Evolutionary conservation across 2,797 vertebrate genomes (phyloP), one percentile per base, ranked within the genome.

Genomic region (Aulostomus chinensis): DNA sequence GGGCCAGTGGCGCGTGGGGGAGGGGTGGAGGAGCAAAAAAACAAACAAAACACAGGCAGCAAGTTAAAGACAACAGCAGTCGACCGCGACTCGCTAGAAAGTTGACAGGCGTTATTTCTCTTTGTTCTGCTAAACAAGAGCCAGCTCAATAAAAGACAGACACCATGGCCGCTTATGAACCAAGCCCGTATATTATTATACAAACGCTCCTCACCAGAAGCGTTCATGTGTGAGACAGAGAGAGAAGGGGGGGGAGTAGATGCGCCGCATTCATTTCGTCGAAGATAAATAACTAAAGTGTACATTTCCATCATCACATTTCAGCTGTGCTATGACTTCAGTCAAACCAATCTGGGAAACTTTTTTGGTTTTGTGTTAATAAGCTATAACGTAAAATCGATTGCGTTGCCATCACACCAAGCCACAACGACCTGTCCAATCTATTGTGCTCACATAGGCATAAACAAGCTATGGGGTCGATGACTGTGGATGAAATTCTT

Each of bases 31-130:
- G 59, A 69, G 61, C 39, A 49, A 32, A 25, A 35, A 12, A 51
- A 73, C 63, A 73, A 88, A 88, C 76, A 83, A 80, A 81, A 84
- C 76, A 81, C 68, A 80, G 58, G 67, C 73, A 75, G 65, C 60
- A 65, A 78, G 73, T 76, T 71, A 43, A n/a, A 30, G 39, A 69
- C 71, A 51, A 80, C 61, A 60, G 53, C 50, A 57, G 51, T 58
- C 51, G 58, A 62, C 81, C 81, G 74, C 81, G 67, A 76, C 61
- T 56, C 50, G 16, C 25, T 55, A 53, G 32, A 81, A 84, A 82
- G 82, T 85, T 86, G 80, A 84, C 80, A 78, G 52, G 43, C 72
- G 38, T 60, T 70, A 53, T 72, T 70, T 79, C 63, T 76, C 83
- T 85, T 87, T 88, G 81, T 86, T 78, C 72, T 57, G 32, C 26